Base-by-base conservation (phyloP, 2,888 invertebrate genomes). In the Oeneis ivallda region DNA sequence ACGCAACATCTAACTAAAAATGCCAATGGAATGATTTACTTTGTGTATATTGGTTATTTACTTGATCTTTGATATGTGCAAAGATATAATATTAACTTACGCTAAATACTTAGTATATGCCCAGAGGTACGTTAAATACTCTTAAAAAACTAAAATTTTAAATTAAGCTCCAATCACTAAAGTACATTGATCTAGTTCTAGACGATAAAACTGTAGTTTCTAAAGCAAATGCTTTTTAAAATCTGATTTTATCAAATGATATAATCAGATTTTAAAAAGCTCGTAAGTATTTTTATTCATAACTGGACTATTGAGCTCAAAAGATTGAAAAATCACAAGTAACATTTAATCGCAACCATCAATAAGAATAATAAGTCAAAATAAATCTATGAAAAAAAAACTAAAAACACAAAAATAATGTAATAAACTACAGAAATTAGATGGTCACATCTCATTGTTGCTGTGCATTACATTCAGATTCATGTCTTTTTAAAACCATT, bases 91-190 rank as follows among this genome's bases (percentile, higher is more conserved):
- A 58, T 64, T 66, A 63, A 47, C 68, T 68, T 67, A 72, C 32
- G 11, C 52, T 70, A 69, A 52, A 66, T 63, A 65, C 60, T 68
- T 72, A 69, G 60, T 70, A 66, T 60, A 70, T 66, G 62, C 70
- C 66, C 68, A 68, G 70, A 72, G 62, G 64, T 63, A 70, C 59
- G 68, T 72, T 70, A 72, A 72, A 72, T 71, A 71, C 34, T 57
- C 69, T 67, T 70, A 69, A 50, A 43, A 19, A 69, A 65, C 66
- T 70, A 60, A 67, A 49, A 5, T 37, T 52, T 68, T 68, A 72
- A 70, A 68, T 71, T 76, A 75, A 77, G 74, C 74, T 75, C 73
- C 65, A 66, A 73, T 65, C 65, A 65, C 68, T 70, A 61, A 66
- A 72, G 72, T 69, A 68, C 62, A 72, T 71, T 72, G 68, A 68